A percentile compares a stretch with the other conserved stretches of the same genome.
Evolutionary conservation across 2,797 vertebrate genomes (phyloP).

Genomic region (Trichosurus vulpecula): DNA sequence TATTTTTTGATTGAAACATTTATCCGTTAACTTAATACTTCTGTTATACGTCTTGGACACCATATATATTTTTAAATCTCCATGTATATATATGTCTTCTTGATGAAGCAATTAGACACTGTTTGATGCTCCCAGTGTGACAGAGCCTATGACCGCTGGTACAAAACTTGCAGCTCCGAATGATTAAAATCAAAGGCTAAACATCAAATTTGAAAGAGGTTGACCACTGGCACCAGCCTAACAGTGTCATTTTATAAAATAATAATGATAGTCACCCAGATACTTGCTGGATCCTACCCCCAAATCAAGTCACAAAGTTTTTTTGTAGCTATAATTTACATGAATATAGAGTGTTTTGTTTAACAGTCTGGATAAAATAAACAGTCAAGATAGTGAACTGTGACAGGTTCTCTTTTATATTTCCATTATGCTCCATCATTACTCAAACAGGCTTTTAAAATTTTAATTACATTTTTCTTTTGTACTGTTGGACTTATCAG

Average conservation of each 20-base stretch:
- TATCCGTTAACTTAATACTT: conserved; percentile 12
- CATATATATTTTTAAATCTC: neutral
- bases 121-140: conserved; percentile 56
- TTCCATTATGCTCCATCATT: neutral
- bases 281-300: neutral
- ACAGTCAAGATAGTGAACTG: neutral
- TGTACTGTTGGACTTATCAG: conserved; percentile 3
- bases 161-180: conserved; percentile 56
- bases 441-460: neutral
- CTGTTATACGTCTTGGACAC: conserved; percentile 21
- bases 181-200: conserved; percentile 48
- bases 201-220: conserved; percentile 59
- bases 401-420: neutral
- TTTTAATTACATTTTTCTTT: conserved; percentile 12
- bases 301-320: conserved; percentile 10
- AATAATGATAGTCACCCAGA: conserved; percentile 5
- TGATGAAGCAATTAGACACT: conserved; percentile 3
- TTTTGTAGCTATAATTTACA: conserved; percentile 46
- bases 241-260: conserved; percentile 5
- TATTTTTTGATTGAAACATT: conserved; percentile 34
- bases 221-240: neutral
- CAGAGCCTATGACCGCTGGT: conserved; percentile 51
- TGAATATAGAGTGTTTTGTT: neutral
- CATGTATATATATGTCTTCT: neutral
- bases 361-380: neutral